phyloP scores from a whole-genome alignment of 92 coral and sea anemone species.

The Palythoa grandiflora region DNA sequence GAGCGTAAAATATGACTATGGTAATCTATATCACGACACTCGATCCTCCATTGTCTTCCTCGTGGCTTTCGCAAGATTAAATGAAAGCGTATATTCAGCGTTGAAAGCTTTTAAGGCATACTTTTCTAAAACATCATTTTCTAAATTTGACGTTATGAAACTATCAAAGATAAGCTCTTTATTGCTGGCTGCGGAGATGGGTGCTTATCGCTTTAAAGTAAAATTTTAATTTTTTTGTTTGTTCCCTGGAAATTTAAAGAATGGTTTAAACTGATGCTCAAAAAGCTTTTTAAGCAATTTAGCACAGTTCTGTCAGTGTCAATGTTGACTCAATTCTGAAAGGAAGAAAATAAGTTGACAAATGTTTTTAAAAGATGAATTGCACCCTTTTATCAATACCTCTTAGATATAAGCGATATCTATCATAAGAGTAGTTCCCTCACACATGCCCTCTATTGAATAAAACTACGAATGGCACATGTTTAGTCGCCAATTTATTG shows the following conservation, averaged over 20 bases:
- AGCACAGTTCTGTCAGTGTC: neutral
- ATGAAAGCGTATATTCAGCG: neutral
- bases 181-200: conserved; percentile 26
- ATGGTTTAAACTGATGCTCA: neutral
- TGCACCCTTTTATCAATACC: neutral
- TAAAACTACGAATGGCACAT: conserved; percentile 25
- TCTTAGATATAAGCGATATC: conserved; percentile 5
- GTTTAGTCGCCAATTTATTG: neutral
- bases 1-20: conserved; percentile 39
- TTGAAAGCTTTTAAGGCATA: neutral
- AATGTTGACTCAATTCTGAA: neutral
- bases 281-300: neutral
- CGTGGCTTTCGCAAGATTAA: conserved; percentile 41
- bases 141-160: neutral
- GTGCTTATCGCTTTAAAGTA: conserved; percentile 4
- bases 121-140: neutral
- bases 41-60: conserved; percentile 41
- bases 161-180: neutral
- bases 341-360: neutral
- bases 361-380: neutral
- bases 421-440: neutral
- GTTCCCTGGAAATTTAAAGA: conserved; percentile 30
- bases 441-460: conserved; percentile 51
- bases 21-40: conserved; percentile 39
- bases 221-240: neutral